These are phyloP conservation scores for Osmoderma eremita DNA, from an alignment of 2,888 invertebrate species.

Conservation along the genomic window DNA sequence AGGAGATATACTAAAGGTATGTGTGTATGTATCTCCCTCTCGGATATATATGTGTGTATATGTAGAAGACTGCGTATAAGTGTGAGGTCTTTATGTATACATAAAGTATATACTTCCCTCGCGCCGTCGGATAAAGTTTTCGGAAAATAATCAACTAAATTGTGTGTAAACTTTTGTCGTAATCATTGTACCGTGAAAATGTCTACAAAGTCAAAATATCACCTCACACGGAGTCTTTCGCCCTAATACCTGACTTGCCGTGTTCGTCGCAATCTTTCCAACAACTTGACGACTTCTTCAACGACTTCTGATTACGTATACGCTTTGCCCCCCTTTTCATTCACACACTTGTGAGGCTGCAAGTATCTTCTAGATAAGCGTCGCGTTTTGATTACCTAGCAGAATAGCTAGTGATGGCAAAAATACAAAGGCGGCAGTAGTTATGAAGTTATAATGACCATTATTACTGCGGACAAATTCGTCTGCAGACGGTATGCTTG, in stretches of 20 bases:
- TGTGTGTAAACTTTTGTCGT: slow-evolving; percentile 41
- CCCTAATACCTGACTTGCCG: slow-evolving; percentile 1
- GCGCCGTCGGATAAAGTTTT: slow-evolving; percentile 24
- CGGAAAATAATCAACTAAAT: slow-evolving; percentile 41
- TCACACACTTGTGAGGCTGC: too few species aligned
- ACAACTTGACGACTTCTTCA: too few species aligned
- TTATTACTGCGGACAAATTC: too few species aligned
- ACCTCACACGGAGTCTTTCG: slow-evolving; percentile 31
- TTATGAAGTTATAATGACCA: too few species aligned
- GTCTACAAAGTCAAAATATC: slow-evolving; percentile 40
- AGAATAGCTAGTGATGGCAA: too few species aligned
- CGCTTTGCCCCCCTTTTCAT: too few species aligned
- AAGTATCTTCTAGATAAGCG: too few species aligned
- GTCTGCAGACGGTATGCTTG: too few species aligned
- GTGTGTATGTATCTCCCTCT: neutral
- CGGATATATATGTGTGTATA: neutral
- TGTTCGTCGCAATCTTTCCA: too few species aligned
- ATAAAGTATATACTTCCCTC: neutral
- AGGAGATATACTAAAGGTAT: neutral
- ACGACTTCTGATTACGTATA: too few species aligned
- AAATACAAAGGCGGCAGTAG: too few species aligned
- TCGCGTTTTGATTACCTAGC: too few species aligned
- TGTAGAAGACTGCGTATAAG: neutral
- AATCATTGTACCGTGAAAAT: slow-evolving; percentile 37
- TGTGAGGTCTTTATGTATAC: slow-evolving; percentile 1